Evolutionary conservation across 2,888 invertebrate species (phyloP), one percentile per base, ranked within the genome.

Genomic region (Macrophya annulata): DNA sequence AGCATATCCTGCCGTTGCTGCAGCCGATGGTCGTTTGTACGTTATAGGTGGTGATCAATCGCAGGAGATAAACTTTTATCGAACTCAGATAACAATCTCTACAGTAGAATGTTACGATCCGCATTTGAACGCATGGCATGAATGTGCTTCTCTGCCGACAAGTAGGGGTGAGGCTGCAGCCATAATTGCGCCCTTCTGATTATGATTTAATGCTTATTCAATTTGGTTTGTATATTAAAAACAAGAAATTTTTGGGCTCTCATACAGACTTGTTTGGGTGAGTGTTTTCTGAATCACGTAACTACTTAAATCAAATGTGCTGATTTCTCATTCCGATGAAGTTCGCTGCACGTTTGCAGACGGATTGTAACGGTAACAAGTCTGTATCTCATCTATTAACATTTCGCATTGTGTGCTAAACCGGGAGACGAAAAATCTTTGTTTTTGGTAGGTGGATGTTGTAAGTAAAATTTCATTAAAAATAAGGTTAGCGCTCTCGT

Each of bases 91-190:
- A 89, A 97, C 98, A 68, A 96, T 98, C 87, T 96, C 97, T 88
- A 96, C 96, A 83, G 97, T 98, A 17, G 98, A 98, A 94, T 95
- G 97, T 89, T 98, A 97, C 94, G 97, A 98, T 94, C 98, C 98
- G 12, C 94, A 96, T 85, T 95, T 95, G 17, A 96, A 97, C 93
- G 94, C 94, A 83, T 99, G 99, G 98, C 95, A 95, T 88, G 95
- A 96, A 89, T 97, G 97, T 88, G 96, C 97, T 74, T 95, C 97
- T 87, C 95, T 98, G 92, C 97, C 98, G 40, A 96, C 97, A 91
- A 97, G 97, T 89, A 96, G 98, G 87, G 97, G 98, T 84, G 98
- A 98, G 94, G 98, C 98, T 72, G 98, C 97, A 86, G 97, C 97
- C 87, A 97, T 97, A 85, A 96, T 98, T 91, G 96, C 92, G 87